Evolutionary conservation across 1,140 invertebrate genomes (phyloP).

Genomic region (Meloidogyne hapla): DNA sequence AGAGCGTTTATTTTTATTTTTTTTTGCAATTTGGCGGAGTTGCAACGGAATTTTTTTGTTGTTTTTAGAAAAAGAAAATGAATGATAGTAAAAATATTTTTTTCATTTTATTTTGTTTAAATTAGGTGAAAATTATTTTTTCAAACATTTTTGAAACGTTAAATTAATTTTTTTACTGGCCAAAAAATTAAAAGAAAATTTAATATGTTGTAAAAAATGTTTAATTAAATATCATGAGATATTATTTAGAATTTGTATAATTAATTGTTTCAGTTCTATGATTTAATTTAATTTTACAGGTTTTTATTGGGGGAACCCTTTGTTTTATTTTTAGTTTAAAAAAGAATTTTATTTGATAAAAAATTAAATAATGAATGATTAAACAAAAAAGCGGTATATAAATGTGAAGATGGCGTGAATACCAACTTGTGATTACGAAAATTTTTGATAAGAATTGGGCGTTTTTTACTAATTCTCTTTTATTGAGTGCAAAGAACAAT

Average conservation of each 20-base stretch:
- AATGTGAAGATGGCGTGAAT: not conserved
- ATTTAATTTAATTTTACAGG: not conserved
- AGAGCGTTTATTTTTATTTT: too few relatives aligned
- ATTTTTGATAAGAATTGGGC: not conserved
- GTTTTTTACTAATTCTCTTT: not conserved
- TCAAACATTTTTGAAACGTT: too few relatives aligned
- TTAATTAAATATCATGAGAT: too few relatives aligned
- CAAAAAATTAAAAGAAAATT: too few relatives aligned
- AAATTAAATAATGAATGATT: not conserved
- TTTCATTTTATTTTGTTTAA: too few relatives aligned
- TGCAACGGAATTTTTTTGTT: too few relatives aligned
- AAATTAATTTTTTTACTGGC: too few relatives aligned
- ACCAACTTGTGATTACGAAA: not conserved
- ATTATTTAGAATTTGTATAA: not conserved
- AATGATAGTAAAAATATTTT: too few relatives aligned
- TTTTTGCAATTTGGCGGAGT: too few relatives aligned
- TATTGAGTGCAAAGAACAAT: slow-evolving; percentile 5
- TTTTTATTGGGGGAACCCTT: not conserved
- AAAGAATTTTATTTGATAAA: not conserved
- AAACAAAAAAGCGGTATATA: not conserved
- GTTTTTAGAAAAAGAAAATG: too few relatives aligned
- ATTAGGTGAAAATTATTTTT: too few relatives aligned
- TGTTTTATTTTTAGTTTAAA: not conserved
- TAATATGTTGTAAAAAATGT: too few relatives aligned
- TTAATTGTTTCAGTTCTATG: not conserved